A percentile compares a stretch with the other conserved stretches of the same genome.
phyloP scores from a whole-genome alignment of 2,113 vertebrate genomes.

The Taurulus bubalis region DNA sequence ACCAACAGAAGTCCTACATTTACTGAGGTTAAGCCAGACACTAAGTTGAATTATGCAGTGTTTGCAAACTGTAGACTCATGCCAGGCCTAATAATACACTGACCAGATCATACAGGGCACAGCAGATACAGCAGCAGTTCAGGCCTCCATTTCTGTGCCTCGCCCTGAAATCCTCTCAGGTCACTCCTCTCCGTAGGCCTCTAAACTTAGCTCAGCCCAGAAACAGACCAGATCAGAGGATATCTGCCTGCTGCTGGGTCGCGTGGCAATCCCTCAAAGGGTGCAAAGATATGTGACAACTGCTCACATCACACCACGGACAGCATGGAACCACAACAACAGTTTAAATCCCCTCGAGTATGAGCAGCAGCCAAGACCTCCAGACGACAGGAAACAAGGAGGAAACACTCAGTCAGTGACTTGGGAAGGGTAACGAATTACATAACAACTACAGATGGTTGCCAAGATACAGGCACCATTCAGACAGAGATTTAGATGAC shows the following conservation, averaged over 20 bases:
- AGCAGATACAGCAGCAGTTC: conserved; percentile 36
- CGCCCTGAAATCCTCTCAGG: conserved; percentile 66
- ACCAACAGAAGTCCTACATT: conserved; percentile 29
- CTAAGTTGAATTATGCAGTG: conserved; percentile 49
- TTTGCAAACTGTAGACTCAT: conserved; percentile 40
- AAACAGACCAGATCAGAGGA: conserved; percentile 71
- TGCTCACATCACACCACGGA: conserved; percentile 64
- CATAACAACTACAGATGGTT: conserved; percentile 1
- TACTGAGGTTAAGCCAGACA: conserved; percentile 29
- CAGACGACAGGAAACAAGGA: conserved; percentile 6
- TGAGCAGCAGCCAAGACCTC: conserved; percentile 30
- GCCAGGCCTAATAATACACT: conserved; percentile 71
- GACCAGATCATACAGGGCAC: conserved; percentile 42
- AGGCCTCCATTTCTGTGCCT: conserved; percentile 53
- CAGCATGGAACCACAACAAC: conserved; percentile 45
- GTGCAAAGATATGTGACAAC: conserved; percentile 73
- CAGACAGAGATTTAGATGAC: conserved; percentile 19
- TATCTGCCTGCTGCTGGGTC: conserved; percentile 59
- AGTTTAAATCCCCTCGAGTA: conserved; percentile 49
- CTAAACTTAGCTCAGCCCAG: conserved; percentile 80
- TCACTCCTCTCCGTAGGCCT: conserved; percentile 64
- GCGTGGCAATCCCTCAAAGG: conserved; percentile 66
- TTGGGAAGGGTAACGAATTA: background rate
- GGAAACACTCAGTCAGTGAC: conserved; percentile 1
- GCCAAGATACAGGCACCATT: background rate